Evolutionary conservation across 2,113 vertebrate genomes (phyloP).

Genomic region (Salvelinus alpinus): DNA sequence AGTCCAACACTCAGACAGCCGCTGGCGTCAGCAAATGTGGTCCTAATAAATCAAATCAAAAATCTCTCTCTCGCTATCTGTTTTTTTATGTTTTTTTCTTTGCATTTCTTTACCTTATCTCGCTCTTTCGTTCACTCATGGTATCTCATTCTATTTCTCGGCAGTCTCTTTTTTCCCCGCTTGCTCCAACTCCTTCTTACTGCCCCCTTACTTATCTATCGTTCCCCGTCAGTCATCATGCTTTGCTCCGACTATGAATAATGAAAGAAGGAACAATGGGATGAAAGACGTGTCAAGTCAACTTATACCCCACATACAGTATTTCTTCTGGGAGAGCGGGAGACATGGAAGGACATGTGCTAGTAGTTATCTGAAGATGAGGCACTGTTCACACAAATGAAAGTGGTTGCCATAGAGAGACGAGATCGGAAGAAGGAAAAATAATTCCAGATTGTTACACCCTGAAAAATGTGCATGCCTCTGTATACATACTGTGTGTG

Average conservation of each 20-base stretch:
- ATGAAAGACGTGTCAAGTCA: constrained; percentile 46
- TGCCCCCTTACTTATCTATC: constrained; percentile 46
- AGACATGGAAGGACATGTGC: neutral
- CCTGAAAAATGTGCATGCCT: constrained; percentile 5
- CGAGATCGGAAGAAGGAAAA: constrained; percentile 3
- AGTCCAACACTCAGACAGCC: too few species aligned
- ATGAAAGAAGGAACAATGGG: constrained; percentile 18
- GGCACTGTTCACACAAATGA: neutral
- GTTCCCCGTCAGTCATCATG: constrained; percentile 47
- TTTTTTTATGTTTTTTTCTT: constrained; percentile 17
- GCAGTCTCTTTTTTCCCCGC: constrained; percentile 39
- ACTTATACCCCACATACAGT: constrained; percentile 30
- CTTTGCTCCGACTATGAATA: constrained; percentile 47
- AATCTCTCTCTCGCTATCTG: constrained; percentile 36
- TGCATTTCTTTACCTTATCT: constrained; percentile 30
- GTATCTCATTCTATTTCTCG: constrained; percentile 46
- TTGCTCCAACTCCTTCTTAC: constrained; percentile 1
- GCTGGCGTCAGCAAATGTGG: too few species aligned
- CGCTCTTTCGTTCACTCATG: constrained; percentile 35
- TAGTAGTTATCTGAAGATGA: neutral
- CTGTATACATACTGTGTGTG: too few species aligned
- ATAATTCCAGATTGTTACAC: constrained; percentile 2
- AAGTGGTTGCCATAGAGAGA: constrained; percentile 1
- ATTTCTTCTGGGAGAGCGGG: constrained; percentile 38
- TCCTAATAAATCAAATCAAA: too few species aligned